Evolutionary conservation across 2,113 vertebrate genomes (phyloP).

Genomic region (Pygoscelis antarcticus): DNA sequence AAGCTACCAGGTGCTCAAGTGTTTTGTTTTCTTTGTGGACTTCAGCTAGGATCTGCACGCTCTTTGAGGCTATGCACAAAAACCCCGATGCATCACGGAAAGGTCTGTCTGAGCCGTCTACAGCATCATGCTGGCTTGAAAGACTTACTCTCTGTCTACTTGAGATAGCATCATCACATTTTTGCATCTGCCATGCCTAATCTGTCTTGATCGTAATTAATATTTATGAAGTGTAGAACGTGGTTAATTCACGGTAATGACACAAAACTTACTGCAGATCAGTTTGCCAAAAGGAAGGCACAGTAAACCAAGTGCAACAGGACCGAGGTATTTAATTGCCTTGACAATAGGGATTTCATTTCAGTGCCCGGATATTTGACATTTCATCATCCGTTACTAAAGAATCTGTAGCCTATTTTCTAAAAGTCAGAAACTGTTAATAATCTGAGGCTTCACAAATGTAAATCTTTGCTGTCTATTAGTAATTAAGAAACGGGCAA

Average conservation of each 20-base stretch:
- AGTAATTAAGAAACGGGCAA: not conserved
- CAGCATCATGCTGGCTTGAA: not conserved
- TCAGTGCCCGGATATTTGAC: not conserved
- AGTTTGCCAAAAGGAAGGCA: not conserved
- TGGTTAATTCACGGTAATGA: not conserved
- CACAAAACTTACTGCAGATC: not conserved
- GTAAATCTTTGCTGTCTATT: not conserved
- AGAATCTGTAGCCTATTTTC: not conserved
- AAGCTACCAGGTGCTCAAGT: not conserved
- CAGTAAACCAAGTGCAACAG: not conserved
- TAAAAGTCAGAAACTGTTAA: not conserved
- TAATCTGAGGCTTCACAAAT: not conserved
- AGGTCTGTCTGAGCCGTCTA: not conserved
- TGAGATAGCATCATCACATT: not conserved
- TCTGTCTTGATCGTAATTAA: not conserved
- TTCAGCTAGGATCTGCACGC: not conserved
- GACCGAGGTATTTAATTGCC: not conserved
- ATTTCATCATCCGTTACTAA: not conserved
- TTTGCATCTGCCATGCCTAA: not conserved
- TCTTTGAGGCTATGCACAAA: not conserved
- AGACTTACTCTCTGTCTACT: not conserved
- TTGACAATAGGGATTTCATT: not conserved
- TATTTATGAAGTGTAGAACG: not conserved
- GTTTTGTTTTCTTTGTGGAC: not conserved
- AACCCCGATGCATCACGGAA: fast-evolving